Evolutionary conservation across 2,888 invertebrate species (phyloP), one percentile per base, ranked within the genome.

Genomic region (Melitaea athalia): DNA sequence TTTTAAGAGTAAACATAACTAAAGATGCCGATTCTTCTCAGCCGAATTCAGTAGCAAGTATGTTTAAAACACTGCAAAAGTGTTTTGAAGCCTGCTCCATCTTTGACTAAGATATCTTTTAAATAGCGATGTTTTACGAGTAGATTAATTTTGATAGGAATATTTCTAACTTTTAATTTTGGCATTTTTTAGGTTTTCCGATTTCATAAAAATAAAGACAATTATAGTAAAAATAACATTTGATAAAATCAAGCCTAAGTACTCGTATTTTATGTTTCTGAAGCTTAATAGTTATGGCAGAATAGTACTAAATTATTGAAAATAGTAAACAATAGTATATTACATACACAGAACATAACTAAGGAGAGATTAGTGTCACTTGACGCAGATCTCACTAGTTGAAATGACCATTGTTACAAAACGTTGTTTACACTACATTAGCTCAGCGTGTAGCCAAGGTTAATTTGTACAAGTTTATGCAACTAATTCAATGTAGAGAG

Each of bases 311-410:
- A n/a, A 38, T 38, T 38, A 38, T 57, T 15, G 8, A 57, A 38
- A 4, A 15, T 38, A 33, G n/a, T 38, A 15, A 38, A 33, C 0
- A n/a, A n/a, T 57, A 57, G 15, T 33, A 57, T 38, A 38, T 38
- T 57, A 57, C n/a, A n/a, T n/a, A n/a, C n/a, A n/a, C n/a, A n/a
- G n/a, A 57, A 57, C 15, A 38, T 3, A 38, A 57, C 47, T 17
- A 66, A 66, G 38, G 15, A 17, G 31, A 49, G 42, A 49, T 61
- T 67, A 61, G 66, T 67, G 53, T 61, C 53, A 61, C 61, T 61
- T 38, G 38, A 12, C 11, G 31, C 6, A 31, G 31, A 33, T 31
- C 53, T 5, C 12, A 10, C 24, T 53, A 6, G 12, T 53, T 14
- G 11, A 24, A 14, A 5, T n/a, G 53, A 31, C 24, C 5, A 53